A percentile compares a stretch with the other conserved stretches of the same genome.
Evolutionary conservation across 2,888 invertebrate genomes (phyloP).

Genomic region (Phyllotreta cruciferae): DNA sequence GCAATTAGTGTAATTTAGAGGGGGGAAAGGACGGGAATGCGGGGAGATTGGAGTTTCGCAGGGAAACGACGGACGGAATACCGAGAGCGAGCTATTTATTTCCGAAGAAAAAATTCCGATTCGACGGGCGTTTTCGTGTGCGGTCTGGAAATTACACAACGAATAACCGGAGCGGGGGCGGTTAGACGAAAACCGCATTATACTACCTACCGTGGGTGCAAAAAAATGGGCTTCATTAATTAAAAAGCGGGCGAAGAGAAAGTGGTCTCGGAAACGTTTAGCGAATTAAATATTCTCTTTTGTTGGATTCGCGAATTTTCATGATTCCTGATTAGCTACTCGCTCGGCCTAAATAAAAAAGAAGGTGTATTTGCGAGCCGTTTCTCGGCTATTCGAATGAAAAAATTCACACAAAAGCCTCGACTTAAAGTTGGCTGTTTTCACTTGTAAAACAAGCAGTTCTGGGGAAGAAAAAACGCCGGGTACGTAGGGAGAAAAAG

Average conservation of each 20-base stretch:
- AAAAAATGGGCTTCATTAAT: conserved; percentile 5
- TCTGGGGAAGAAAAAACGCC: conserved; percentile 1
- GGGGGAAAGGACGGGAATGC: conserved; percentile 33
- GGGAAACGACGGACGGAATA: conserved; percentile 11
- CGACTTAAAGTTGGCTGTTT: conserved; percentile 4
- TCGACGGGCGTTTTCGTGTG: conserved; percentile 7
- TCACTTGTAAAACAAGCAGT: conserved; percentile 14
- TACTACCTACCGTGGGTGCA: not conserved
- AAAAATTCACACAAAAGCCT: not conserved
- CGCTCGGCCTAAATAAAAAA: no score
- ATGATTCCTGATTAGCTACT: no score
- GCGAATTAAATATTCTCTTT: no score
- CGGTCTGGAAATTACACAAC: conserved; percentile 18
- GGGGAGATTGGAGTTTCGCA: conserved; percentile 28
- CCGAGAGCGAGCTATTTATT: conserved; percentile 19
- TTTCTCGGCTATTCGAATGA: no score
- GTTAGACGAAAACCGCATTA: conserved; percentile 12
- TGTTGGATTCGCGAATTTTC: no score
- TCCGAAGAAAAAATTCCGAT: conserved; percentile 18
- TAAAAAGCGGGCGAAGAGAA: not conserved
- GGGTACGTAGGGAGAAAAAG: conserved; percentile 12
- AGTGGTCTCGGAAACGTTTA: no score
- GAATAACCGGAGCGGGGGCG: conserved; percentile 2
- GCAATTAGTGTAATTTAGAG: conserved; percentile 38
- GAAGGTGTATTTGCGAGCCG: no score